These are phyloP conservation scores for Talpa occidentalis DNA, from an alignment of 2,113 vertebrate genomes.

Conservation along the genomic window DNA sequence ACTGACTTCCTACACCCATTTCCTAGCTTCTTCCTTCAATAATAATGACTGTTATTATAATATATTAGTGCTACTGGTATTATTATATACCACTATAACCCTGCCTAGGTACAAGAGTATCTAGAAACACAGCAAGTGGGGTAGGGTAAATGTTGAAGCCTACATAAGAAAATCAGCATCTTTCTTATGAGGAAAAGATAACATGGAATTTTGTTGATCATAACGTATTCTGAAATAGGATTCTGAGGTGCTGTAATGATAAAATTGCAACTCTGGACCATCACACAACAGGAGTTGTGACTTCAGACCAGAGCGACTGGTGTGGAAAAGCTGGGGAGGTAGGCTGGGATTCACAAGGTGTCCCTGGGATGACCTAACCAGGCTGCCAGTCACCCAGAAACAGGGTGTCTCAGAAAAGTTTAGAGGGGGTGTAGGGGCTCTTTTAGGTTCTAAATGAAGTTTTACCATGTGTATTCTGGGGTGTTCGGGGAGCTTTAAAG, in stretches of 20 bases:
- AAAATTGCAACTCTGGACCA: neutral
- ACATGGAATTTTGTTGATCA: constrained; percentile 44
- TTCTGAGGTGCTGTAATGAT: neutral
- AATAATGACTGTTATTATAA: neutral
- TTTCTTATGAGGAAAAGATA: constrained; percentile 17
- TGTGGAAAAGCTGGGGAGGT: neutral
- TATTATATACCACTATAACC: neutral
- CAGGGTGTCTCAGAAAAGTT: neutral
- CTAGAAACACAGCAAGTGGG: constrained; percentile 75
- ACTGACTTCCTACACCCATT: too few relatives aligned
- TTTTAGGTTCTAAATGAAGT: neutral
- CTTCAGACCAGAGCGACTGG: neutral
- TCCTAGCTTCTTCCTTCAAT: too few relatives aligned
- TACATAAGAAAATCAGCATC: constrained; percentile 29
- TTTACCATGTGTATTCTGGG: too few relatives aligned
- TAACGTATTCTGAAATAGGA: neutral
- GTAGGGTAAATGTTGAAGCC: neutral
- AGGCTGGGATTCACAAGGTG: neutral
- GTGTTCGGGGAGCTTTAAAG: too few relatives aligned
- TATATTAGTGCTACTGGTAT: neutral
- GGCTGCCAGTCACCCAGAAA: neutral
- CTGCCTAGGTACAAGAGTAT: constrained; percentile 64
- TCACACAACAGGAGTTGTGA: neutral
- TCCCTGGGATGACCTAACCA: neutral
- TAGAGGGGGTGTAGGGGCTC: neutral